Conservation (phyloP, 2,113 vertebrate species). For the Aspidoscelis tigris region DNA sequence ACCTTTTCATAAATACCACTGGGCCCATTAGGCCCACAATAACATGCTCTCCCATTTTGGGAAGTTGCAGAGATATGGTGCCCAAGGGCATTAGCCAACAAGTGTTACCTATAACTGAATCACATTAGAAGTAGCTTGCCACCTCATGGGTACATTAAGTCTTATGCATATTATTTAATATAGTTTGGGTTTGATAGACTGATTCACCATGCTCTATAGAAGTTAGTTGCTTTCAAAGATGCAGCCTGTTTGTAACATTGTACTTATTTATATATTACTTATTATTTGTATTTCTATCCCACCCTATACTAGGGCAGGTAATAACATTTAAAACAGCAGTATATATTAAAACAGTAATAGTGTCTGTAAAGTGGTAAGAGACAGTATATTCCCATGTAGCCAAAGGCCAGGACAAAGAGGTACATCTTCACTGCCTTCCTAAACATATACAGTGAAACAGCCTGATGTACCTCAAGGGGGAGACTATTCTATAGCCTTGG, state of each 20-base stretch:
- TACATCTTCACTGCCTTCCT: too few relatives aligned
- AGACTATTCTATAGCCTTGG: too few relatives aligned
- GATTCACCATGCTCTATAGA: not conserved
- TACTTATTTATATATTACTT: too few relatives aligned
- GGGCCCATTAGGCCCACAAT: not conserved
- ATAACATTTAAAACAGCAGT: too few relatives aligned
- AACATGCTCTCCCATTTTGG: not conserved
- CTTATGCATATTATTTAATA: not conserved
- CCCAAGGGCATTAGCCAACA: constrained; percentile 13
- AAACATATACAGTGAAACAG: too few relatives aligned
- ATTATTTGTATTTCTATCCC: too few relatives aligned
- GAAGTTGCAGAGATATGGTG: constrained; percentile 9
- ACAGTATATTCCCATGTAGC: too few relatives aligned
- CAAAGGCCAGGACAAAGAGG: too few relatives aligned
- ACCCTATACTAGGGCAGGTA: too few relatives aligned
- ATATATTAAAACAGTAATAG: too few relatives aligned
- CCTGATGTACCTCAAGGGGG: too few relatives aligned
- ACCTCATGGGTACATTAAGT: not conserved
- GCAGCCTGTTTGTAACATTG: not conserved
- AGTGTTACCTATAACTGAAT: not conserved
- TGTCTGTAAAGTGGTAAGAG: too few relatives aligned
- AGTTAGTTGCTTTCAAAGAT: not conserved
- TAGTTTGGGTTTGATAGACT: not conserved
- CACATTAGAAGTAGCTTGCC: not conserved
- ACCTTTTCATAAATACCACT: constrained; percentile 18